A percentile compares a stretch with the other conserved stretches of the same genome.
Evolutionary conservation across 2,797 vertebrate genomes (phyloP).

Genomic region (Mus caroli): DNA sequence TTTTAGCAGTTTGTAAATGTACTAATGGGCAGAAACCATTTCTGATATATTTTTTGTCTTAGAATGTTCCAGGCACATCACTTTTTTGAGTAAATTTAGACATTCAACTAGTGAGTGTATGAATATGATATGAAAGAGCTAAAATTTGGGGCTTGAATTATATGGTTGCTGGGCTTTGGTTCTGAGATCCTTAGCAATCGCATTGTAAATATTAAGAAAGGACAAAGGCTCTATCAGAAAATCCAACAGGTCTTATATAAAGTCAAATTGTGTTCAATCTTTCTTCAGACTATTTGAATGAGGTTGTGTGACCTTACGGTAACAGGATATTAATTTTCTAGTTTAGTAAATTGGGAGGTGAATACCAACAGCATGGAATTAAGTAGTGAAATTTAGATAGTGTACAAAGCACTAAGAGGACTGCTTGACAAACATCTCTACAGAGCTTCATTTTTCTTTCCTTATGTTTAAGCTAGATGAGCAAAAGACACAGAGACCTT

Average conservation of each 20-base stretch:
- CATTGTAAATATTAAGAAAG: not conserved
- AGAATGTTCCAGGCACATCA: not conserved
- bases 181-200: not conserved
- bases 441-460: rapidly evolving
- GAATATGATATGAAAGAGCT: not conserved
- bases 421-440: not conserved
- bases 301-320: not conserved
- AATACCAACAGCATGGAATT: not conserved
- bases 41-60: not conserved
- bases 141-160: not conserved
- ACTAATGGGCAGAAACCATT: not conserved
- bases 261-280: rapidly evolving
- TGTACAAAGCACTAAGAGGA: not conserved
- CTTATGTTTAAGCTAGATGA: not conserved
- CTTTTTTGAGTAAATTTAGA: not conserved
- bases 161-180: too few relatives aligned
- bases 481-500: not conserved
- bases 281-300: not conserved
- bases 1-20: not conserved
- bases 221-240: not conserved
- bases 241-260: not conserved
- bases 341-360: not conserved
- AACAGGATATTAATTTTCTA: not conserved
- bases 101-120: not conserved
- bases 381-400: not conserved